Conservation (phyloP, 2,113 vertebrate genomes). For the Ariopsis seemanni region DNA sequence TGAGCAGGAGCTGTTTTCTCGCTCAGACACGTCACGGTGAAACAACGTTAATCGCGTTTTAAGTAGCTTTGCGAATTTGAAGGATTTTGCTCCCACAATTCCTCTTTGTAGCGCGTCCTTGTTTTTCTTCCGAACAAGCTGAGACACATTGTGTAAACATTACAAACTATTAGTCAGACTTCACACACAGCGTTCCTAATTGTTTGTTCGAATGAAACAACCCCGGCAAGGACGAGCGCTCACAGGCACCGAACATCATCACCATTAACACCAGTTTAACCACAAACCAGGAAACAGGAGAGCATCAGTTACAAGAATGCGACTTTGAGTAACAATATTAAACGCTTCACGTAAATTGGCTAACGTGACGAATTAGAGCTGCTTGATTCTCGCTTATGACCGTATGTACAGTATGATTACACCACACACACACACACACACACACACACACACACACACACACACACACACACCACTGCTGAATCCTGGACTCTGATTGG, state of each 20-base stretch:
- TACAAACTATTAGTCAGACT: slow-evolving; percentile 40
- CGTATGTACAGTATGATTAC: not conserved
- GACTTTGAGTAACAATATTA: not conserved
- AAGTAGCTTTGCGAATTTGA: slow-evolving; percentile 53
- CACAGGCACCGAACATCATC: not conserved
- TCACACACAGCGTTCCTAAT: slow-evolving; percentile 8
- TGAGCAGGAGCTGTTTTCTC: not conserved
- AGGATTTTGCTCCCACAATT: slow-evolving; percentile 47
- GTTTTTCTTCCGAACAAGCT: slow-evolving; percentile 32
- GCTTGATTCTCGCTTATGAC: not conserved
- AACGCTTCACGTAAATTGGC: not conserved
- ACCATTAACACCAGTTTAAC: not conserved
- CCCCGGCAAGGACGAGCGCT: not conserved
- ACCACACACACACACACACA: not conserved
- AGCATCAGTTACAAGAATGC: not conserved
- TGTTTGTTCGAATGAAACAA: slow-evolving; percentile 16
- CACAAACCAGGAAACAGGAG: not conserved
- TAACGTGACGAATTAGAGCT: not conserved
- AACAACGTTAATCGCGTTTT: slow-evolving; percentile 48
- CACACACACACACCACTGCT: not conserved
- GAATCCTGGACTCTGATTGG: not conserved
- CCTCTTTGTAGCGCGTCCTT: slow-evolving; percentile 38
- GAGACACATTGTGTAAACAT: slow-evolving; percentile 46
- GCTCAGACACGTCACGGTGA: slow-evolving; percentile 25
- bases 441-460: not conserved